A percentile compares a stretch with the other conserved stretches of the same genome.
Conservation (phyloP, 2,888 invertebrate species). For the Stegana nigrithorax region DNA sequence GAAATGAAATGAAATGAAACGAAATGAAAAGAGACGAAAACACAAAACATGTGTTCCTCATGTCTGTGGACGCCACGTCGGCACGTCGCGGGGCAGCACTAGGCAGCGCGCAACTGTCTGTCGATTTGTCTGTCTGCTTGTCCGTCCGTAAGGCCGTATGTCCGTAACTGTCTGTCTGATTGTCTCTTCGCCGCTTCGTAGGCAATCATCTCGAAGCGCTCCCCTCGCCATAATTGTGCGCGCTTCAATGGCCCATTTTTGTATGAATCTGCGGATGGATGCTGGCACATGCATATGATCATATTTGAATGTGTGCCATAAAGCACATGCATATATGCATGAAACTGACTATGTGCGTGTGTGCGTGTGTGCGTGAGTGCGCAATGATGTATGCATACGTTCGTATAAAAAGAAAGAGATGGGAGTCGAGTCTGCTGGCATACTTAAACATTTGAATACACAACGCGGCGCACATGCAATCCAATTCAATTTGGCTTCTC, state of each 20-base stretch:
- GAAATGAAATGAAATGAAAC: not conserved
- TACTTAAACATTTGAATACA: not conserved
- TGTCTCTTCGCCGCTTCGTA: not conserved
- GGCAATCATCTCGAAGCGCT: not conserved
- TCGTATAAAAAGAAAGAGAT: too few species aligned
- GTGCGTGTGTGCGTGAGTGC: not conserved
- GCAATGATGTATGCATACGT: not conserved
- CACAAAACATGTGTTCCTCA: not conserved
- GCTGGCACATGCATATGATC: not conserved
- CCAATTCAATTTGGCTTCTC: constrained; percentile 60
- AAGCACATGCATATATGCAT: not conserved
- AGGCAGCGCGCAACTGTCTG: not conserved
- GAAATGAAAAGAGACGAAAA: not conserved
- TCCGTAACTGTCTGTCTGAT: not conserved
- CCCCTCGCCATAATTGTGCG: constrained; percentile 9
- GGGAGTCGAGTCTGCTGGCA: not conserved
- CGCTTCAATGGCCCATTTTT: constrained; percentile 7
- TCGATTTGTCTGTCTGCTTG: not conserved
- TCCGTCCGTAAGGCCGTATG: not conserved
- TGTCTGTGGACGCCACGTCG: too few species aligned
- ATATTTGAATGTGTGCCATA: not conserved
- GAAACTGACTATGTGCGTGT: not conserved
- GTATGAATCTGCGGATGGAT: not conserved
- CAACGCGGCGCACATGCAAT: constrained; percentile 54
- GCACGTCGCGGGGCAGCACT: not conserved